Conservation (phyloP, 2,888 invertebrate species). For the Andrena marginata region DNA sequence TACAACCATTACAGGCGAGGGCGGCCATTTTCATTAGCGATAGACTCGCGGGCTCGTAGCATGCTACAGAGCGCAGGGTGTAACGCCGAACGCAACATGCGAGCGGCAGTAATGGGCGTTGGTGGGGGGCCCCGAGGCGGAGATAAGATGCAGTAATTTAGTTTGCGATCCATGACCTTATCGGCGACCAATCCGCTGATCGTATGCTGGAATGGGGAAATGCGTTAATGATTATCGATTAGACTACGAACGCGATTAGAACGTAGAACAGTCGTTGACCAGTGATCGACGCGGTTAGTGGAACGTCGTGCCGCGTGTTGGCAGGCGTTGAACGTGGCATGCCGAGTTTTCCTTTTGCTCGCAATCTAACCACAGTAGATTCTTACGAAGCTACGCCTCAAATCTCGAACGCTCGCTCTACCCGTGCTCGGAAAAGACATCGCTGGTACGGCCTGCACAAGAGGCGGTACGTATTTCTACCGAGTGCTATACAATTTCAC, state of each 20-base stretch:
- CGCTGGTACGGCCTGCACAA: neutral
- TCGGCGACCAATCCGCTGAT: conserved; percentile 56
- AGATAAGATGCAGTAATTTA: conserved; percentile 38
- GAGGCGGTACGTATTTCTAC: neutral
- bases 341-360: conserved; percentile 3
- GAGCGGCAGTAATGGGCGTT: neutral
- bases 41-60: neutral
- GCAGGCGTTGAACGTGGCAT: conserved; percentile 35
- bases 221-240: conserved; percentile 35
- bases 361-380: neutral
- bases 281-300: conserved; percentile 50
- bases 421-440: neutral
- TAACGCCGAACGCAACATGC: neutral
- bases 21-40: conserved; percentile 14
- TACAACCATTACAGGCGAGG: neutral
- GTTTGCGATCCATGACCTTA: conserved; percentile 50
- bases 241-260: conserved; percentile 39
- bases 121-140: conserved; percentile 1
- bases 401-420: neutral
- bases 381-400: neutral
- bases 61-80: neutral
- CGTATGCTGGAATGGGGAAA: conserved; percentile 31
- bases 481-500: neutral
- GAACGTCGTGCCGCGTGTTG: conserved; percentile 30
- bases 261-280: conserved; percentile 30